These are phyloP conservation scores for Drosophila longiperda DNA, from an alignment of 2,888 invertebrate genomes.

Conservation along the genomic window DNA sequence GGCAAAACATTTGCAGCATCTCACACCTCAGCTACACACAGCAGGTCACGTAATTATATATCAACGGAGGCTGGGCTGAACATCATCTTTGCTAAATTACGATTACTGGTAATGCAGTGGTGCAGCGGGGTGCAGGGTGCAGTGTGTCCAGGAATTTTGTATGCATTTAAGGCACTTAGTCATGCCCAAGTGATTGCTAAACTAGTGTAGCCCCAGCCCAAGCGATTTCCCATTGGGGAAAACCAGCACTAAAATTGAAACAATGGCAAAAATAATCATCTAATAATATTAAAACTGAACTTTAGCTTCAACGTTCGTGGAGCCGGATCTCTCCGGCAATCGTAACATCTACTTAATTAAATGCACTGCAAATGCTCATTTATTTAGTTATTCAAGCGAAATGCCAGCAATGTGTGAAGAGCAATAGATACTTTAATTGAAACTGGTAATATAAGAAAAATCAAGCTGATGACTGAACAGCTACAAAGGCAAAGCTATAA, in stretches of 20 bases:
- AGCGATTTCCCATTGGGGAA: slow-evolving; percentile 71
- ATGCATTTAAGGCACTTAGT: slow-evolving; percentile 81
- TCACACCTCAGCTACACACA: slow-evolving; percentile 62
- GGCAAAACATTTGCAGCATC: slow-evolving; percentile 54
- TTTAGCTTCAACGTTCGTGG: slow-evolving; percentile 44
- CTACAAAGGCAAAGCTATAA: neutral
- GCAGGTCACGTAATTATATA: slow-evolving; percentile 60
- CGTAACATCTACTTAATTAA: slow-evolving; percentile 61
- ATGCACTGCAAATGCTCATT: slow-evolving; percentile 67
- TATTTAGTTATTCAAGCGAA: slow-evolving; percentile 76
- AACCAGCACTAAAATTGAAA: slow-evolving; percentile 64
- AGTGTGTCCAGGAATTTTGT: slow-evolving; percentile 62
- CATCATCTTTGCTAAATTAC: slow-evolving; percentile 74
- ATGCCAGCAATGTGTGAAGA: slow-evolving; percentile 69
- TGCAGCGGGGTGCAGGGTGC: neutral
- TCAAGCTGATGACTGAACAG: slow-evolving; percentile 13
- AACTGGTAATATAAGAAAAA: slow-evolving; percentile 30
- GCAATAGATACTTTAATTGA: slow-evolving; percentile 63
- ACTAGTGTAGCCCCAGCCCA: slow-evolving; percentile 67
- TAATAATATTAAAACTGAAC: slow-evolving; percentile 68
- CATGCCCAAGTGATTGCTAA: slow-evolving; percentile 77
- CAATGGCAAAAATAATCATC: slow-evolving; percentile 65
- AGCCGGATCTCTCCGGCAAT: slow-evolving; percentile 65
- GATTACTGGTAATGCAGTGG: slow-evolving; percentile 34
- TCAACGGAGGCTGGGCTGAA: slow-evolving; percentile 36